Evolutionary conservation across 1,140 invertebrate genomes (phyloP), one percentile per base, ranked within the genome.

Genomic region (Mactra quadrangularis): DNA sequence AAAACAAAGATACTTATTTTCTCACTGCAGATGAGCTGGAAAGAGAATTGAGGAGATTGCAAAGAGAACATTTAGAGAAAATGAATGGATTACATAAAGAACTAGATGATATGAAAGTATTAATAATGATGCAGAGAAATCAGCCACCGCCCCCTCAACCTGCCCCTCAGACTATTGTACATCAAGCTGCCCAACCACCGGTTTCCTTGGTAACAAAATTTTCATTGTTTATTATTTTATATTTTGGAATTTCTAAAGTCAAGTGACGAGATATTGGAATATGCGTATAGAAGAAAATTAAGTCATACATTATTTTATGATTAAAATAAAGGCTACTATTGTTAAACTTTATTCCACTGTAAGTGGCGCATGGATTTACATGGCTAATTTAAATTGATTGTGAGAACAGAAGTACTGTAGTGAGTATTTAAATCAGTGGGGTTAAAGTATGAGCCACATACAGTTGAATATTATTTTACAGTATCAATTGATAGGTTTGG

Each of bases 71-170:
- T 33, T 84, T 90, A 29, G 83, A 87, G 27, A 91, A 90, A 82
- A 89, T 91, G 88, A 79, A 87, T 35, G 86, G 88, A 25, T 77
- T 92, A 31, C 90, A 92, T 47, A 85, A 87, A 29, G 90, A 92
- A 57, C 86, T 91, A 22, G 90, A 91, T 57, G 78, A 88, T 27
- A 59, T 90, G 15, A 85, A 87, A 50, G 85, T 91, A 27, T 85
- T 91, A 31, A 64, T 84, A 1, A 19, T 86, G 41, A 59, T 89
- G 59, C 86, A 90, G 11, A 60, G 74, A 33, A 78, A 84, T 33
- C 74, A 83, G 6, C 79, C 82, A 7, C 57, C 15, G 27, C 81
- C 52, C 17, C 59, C 82, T 41, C 45, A 64, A 17, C 79, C 82
- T 22, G 70, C 78, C 33, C 81, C 81, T 17, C 52, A 77, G 31